Conservation (phyloP, 2,888 invertebrate genomes). For the Drosophila recens region DNA sequence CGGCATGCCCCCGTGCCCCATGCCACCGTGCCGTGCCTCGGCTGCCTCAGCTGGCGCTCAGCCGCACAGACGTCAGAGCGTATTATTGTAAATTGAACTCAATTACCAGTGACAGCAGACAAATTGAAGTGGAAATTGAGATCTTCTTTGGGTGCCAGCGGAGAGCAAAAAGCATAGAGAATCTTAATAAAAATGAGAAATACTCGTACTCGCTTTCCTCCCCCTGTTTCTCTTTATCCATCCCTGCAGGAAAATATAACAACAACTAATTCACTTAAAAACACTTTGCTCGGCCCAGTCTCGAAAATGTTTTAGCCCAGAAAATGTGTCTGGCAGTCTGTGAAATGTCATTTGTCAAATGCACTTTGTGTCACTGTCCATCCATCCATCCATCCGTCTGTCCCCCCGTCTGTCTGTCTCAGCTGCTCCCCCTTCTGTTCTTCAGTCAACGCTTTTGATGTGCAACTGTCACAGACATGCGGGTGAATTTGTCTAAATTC, state of each 20-base stretch:
- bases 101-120: constrained; percentile 84
- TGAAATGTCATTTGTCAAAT: constrained; percentile 84
- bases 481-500: constrained; percentile 72
- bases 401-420: constrained; percentile 7
- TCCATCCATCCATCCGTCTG: constrained; percentile 10
- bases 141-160: constrained; percentile 73
- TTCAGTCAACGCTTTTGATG: constrained; percentile 57
- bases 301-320: constrained; percentile 55
- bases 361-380: constrained; percentile 76
- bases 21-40: constrained; percentile 8
- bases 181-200: constrained; percentile 72
- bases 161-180: constrained; percentile 31
- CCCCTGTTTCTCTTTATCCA: neutral
- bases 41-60: constrained; percentile 64
- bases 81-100: constrained; percentile 84
- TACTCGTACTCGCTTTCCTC: constrained; percentile 28
- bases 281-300: constrained; percentile 69
- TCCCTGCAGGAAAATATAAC: constrained; percentile 22
- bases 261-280: constrained; percentile 77
- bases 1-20: constrained; percentile 7
- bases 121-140: constrained; percentile 85
- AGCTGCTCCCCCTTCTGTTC: constrained; percentile 24
- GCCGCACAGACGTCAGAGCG: constrained; percentile 78
- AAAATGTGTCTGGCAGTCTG: constrained; percentile 79
- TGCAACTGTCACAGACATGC: constrained; percentile 76